Conservation (phyloP, 2,888 invertebrate genomes). For the Lapara coniferarum region DNA sequence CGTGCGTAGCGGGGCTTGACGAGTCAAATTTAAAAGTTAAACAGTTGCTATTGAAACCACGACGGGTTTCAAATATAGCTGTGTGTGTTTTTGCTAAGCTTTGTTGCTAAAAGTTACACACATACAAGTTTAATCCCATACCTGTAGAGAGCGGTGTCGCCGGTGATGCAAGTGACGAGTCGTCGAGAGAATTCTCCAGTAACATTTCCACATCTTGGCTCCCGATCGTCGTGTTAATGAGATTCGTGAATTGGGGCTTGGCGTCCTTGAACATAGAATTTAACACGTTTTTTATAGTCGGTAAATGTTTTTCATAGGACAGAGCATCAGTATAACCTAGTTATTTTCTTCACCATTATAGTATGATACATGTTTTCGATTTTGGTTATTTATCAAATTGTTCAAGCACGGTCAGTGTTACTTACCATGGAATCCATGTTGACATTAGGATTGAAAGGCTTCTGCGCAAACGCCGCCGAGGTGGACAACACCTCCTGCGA, state of each 20-base stretch:
- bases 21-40: too few species aligned
- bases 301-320: too few species aligned
- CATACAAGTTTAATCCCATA: conserved; percentile 34
- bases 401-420: conserved; percentile 5
- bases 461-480: conserved; percentile 66
- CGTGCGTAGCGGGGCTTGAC: too few species aligned
- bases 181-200: conserved; percentile 92
- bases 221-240: conserved; percentile 80
- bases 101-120: too few species aligned
- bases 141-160: conserved; percentile 85
- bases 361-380: background rate
- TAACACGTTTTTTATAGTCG: too few species aligned
- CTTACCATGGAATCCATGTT: conserved; percentile 67
- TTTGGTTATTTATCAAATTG: too few species aligned
- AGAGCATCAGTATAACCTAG: too few species aligned
- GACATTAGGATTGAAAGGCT: conserved; percentile 61
- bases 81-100: too few species aligned
- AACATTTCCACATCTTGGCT: conserved; percentile 85
- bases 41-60: too few species aligned
- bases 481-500: conserved; percentile 63
- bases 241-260: conserved; percentile 84
- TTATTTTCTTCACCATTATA: background rate
- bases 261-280: conserved; percentile 60
- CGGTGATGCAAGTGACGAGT: conserved; percentile 91
- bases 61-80: too few species aligned